Conservation (phyloP, 2,113 vertebrate genomes). For the Mobula hypostoma region DNA sequence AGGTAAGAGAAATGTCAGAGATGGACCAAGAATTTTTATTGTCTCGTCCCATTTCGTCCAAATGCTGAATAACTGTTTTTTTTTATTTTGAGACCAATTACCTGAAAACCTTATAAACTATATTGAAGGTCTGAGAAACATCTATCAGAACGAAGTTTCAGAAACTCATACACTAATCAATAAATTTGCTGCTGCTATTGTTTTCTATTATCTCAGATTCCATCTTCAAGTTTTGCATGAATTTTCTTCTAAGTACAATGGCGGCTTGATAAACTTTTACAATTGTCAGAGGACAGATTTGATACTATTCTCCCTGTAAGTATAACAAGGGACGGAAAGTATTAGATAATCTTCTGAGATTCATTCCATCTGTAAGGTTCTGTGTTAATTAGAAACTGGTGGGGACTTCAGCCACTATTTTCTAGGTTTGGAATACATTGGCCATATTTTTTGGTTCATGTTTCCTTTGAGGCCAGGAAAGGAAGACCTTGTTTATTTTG, state of each 20-base stretch:
- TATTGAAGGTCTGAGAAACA: background rate
- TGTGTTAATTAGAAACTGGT: background rate
- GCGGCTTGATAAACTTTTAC: background rate
- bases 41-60: background rate
- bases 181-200: background rate
- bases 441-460: background rate
- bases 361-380: background rate
- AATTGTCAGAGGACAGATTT: background rate
- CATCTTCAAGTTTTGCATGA: background rate
- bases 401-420: background rate
- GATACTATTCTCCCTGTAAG: background rate
- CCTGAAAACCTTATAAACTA: background rate
- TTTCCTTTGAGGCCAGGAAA: background rate
- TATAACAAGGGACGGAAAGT: background rate
- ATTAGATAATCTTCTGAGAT: background rate
- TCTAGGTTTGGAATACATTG: background rate
- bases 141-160: background rate
- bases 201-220: background rate
- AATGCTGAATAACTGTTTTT: background rate
- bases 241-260: background rate
- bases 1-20: too few relatives aligned
- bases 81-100: background rate
- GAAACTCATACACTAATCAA: background rate
- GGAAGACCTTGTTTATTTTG: background rate
- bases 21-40: background rate